phyloP scores from a whole-genome alignment of 2,888 invertebrate species.

The Aphrophora alni region DNA sequence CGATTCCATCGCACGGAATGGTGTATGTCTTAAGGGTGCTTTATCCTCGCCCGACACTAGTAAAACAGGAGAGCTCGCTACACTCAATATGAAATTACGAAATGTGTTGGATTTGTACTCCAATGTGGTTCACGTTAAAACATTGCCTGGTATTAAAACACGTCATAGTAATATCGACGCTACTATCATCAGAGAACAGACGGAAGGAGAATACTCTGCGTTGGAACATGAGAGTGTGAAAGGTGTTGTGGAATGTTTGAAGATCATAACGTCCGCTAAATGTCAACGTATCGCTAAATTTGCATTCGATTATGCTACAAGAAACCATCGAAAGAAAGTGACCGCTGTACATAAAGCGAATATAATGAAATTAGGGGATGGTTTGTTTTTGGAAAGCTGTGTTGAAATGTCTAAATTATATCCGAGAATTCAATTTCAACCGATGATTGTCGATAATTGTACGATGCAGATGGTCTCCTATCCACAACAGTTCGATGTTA shows the following conservation, averaged over 20 bases:
- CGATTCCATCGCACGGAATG: constrained; percentile 81
- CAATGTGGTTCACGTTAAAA: constrained; percentile 95
- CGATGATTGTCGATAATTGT: constrained; percentile 99
- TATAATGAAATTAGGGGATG: constrained; percentile 99
- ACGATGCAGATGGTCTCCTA: constrained; percentile 99
- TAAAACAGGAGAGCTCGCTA: constrained; percentile 86
- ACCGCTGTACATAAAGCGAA: constrained; percentile 99
- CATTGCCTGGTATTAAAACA: constrained; percentile 87
- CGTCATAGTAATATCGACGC: constrained; percentile 91
- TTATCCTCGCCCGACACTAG: constrained; percentile 88
- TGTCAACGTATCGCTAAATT: constrained; percentile 97
- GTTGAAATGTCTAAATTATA: constrained; percentile 88
- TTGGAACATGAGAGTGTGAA: constrained; percentile 90
- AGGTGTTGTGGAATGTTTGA: constrained; percentile 95
- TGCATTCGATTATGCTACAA: constrained; percentile 97
- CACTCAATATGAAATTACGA: constrained; percentile 92
- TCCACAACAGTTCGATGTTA: constrained; percentile 98
- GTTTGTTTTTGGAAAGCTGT: constrained; percentile 89
- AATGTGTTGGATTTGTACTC: constrained; percentile 84
- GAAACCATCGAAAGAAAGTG: constrained; percentile 92
- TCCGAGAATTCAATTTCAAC: constrained; percentile 92
- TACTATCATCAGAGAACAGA: constrained; percentile 97
- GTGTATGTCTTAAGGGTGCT: constrained; percentile 88
- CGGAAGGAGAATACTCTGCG: constrained; percentile 98
- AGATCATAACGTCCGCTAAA: constrained; percentile 92